Evolutionary conservation across 2,797 vertebrate species (phyloP).

Genomic region (Syngnathus acus): DNA sequence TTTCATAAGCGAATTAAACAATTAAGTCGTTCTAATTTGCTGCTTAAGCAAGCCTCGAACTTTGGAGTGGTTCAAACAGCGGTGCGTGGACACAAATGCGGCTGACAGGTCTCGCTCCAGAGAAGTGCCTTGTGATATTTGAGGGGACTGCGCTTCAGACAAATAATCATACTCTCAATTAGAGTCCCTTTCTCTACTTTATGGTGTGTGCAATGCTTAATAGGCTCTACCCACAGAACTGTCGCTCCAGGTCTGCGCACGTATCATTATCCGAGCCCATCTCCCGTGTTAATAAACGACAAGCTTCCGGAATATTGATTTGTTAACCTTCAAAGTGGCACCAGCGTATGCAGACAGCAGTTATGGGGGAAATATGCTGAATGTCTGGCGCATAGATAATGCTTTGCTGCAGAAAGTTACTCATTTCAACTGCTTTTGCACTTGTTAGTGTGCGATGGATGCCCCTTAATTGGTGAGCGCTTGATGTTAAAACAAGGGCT

Average conservation of each 20-base stretch:
- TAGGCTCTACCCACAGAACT: conserved; percentile 31
- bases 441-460: conserved; percentile 12
- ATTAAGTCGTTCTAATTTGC: conserved; percentile 39
- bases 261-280: conserved; percentile 40
- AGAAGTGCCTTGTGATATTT: conserved; percentile 46
- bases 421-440: not conserved
- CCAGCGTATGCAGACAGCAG: conserved; percentile 26
- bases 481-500: conserved; percentile 35
- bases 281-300: conserved; percentile 48
- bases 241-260: conserved; percentile 35
- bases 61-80: conserved; percentile 25
- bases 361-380: conserved; percentile 18
- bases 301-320: conserved; percentile 51
- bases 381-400: conserved; percentile 8
- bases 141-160: conserved; percentile 38
- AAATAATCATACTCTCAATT: conserved; percentile 61
- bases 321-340: conserved; percentile 48
- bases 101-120: conserved; percentile 44
- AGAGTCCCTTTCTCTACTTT: conserved; percentile 38
- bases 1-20: conserved; percentile 51
- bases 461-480: conserved; percentile 15
- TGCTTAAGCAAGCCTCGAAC: conserved; percentile 23
- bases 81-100: conserved; percentile 37
- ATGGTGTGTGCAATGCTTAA: conserved; percentile 33
- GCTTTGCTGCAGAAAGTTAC: conserved; percentile 5